Percentiles rank a stretch among this genome's conserved stretches.
Conservation (phyloP, 2,888 invertebrate species). For the Lepidochrysops patricia region DNA sequence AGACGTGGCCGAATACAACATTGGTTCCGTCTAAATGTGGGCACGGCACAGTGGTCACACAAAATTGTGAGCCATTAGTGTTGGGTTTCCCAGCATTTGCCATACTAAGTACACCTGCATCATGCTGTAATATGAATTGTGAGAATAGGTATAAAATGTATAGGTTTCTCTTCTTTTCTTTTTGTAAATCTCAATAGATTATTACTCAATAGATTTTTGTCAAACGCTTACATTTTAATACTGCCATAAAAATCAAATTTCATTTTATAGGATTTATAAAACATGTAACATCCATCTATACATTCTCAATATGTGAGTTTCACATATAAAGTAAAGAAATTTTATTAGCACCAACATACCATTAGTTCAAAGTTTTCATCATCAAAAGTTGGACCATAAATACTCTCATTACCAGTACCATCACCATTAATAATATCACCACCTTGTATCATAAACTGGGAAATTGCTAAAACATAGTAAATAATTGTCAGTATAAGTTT, state of each 20-base stretch:
- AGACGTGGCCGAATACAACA: conserved; percentile 87
- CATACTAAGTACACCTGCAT: conserved; percentile 82
- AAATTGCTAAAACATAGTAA: conserved; percentile 71
- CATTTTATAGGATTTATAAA: too few relatives aligned
- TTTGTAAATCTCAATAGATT: too few relatives aligned
- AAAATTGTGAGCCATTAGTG: conserved; percentile 96
- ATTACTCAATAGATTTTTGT: too few relatives aligned
- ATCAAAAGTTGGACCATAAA: conserved; percentile 91
- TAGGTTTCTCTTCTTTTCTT: too few relatives aligned
- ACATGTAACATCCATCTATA: too few relatives aligned
- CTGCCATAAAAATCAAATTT: too few relatives aligned
- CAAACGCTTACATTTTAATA: too few relatives aligned
- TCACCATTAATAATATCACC: conserved; percentile 85
- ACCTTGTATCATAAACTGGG: conserved; percentile 92
- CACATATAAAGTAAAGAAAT: too few relatives aligned
- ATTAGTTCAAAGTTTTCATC: conserved; percentile 89
- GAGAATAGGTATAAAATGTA: too few relatives aligned
- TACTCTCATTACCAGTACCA: conserved; percentile 94
- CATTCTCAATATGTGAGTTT: too few relatives aligned
- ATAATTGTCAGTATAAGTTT: neutral
- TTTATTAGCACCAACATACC: conserved; percentile 42
- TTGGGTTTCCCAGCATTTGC: conserved; percentile 84
- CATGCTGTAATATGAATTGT: conserved; percentile 73
- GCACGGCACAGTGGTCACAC: conserved; percentile 86
- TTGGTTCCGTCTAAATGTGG: conserved; percentile 86